A percentile compares a stretch with the other conserved stretches of the same genome.
These are phyloP conservation scores for Chaetophractus vellerosus DNA, from an alignment of 2,797 vertebrate species.

Conservation along the genomic window DNA sequence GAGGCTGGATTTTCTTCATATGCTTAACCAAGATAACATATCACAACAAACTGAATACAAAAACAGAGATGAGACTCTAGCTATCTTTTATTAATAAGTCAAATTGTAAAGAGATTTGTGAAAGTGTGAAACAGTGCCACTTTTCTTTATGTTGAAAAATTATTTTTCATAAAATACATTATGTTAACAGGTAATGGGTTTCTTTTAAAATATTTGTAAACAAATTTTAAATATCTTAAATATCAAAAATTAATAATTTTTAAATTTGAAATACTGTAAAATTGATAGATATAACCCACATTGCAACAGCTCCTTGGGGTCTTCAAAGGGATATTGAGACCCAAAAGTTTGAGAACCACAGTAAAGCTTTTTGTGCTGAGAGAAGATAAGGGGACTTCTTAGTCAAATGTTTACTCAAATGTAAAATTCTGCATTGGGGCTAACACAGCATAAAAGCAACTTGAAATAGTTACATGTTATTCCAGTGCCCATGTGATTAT, in stretches of 20 bases:
- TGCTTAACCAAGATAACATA: too few relatives aligned
- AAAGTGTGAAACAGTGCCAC: neutral
- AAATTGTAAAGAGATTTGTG: neutral
- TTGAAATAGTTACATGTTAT: neutral
- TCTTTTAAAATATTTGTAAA: too few relatives aligned
- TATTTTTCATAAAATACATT: neutral
- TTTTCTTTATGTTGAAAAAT: neutral
- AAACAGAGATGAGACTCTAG: neutral
- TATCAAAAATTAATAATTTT: too few relatives aligned
- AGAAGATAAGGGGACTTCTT: neutral
- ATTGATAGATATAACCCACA: neutral
- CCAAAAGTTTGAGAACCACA: neutral
- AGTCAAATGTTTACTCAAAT: conserved; percentile 71
- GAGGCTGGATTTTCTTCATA: too few relatives aligned
- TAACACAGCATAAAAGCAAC: conserved; percentile 42
- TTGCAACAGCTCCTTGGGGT: neutral
- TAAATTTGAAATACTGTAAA: too few relatives aligned
- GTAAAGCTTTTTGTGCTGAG: conserved; percentile 51
- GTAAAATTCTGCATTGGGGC: conserved; percentile 58
- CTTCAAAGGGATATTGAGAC: neutral
- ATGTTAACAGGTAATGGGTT: neutral
- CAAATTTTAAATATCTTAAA: too few relatives aligned
- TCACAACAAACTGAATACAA: neutral
- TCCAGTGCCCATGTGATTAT: conserved; percentile 56
- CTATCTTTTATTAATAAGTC: neutral